These are phyloP conservation scores for Epizoanthus fatuus DNA, from an alignment of 92 coral and sea anemone species.

Conservation along the genomic window DNA sequence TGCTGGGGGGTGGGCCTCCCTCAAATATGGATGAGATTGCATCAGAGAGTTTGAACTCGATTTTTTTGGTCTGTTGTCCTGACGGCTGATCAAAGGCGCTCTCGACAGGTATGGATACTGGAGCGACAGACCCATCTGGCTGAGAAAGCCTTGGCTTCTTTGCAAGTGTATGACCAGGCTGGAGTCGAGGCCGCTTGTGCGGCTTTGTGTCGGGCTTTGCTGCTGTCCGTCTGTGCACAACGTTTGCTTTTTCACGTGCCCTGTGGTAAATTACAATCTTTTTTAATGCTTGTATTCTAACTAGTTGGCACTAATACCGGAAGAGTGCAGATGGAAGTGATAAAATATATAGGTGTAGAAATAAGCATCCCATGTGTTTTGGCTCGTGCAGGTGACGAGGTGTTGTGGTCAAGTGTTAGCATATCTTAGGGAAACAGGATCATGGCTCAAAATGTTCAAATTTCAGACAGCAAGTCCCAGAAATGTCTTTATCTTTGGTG, in stretches of 20 bases:
- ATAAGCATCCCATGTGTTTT: too few relatives aligned
- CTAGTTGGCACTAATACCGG: too few relatives aligned
- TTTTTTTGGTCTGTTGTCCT: slow-evolving; percentile 83
- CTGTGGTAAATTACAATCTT: slow-evolving; percentile 25
- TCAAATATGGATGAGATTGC: slow-evolving; percentile 97
- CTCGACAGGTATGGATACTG: slow-evolving; percentile 76
- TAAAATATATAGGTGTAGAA: too few relatives aligned
- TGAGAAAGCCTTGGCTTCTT: slow-evolving; percentile 56
- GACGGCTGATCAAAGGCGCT: slow-evolving; percentile 93
- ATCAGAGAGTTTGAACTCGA: slow-evolving; percentile 90
- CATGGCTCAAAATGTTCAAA: too few relatives aligned
- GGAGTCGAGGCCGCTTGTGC: slow-evolving; percentile 68
- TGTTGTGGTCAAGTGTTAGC: too few relatives aligned
- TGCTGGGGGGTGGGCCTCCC: slow-evolving; percentile 71
- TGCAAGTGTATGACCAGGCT: slow-evolving; percentile 78
- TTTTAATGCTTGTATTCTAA: too few relatives aligned
- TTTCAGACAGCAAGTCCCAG: too few relatives aligned
- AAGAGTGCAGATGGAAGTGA: too few relatives aligned
- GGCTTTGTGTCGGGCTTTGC: slow-evolving; percentile 57
- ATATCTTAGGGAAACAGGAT: too few relatives aligned
- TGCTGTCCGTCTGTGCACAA: slow-evolving; percentile 52
- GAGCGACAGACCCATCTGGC: slow-evolving; percentile 28
- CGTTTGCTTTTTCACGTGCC: slow-evolving; percentile 61
- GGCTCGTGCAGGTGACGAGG: too few relatives aligned
- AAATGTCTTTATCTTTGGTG: too few relatives aligned